A percentile compares a stretch with the other conserved stretches of the same genome.
Evolutionary conservation across 2,797 vertebrate species (phyloP).

Genomic region (Ispidina lecontei): DNA sequence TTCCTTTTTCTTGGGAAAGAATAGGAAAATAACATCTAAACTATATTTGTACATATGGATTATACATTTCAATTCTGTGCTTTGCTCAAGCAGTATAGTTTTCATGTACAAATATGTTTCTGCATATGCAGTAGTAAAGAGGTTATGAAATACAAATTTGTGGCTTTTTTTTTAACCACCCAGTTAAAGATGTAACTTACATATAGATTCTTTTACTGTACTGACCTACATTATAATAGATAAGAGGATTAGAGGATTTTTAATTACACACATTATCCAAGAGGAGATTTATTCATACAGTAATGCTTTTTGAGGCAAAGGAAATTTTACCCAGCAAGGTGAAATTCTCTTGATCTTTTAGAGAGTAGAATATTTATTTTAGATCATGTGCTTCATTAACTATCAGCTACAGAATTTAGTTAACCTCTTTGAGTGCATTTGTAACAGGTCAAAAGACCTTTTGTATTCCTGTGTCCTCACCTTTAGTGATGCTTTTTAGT

Average conservation of each 20-base stretch:
- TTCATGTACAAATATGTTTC: background rate
- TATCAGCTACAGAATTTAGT: background rate
- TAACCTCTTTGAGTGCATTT: background rate
- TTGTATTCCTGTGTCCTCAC: background rate
- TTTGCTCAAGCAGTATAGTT: background rate
- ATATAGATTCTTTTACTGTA: background rate
- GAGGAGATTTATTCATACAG: background rate
- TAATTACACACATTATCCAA: background rate
- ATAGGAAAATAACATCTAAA: background rate
- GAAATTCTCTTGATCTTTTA: background rate
- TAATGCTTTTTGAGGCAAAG: background rate
- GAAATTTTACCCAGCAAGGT: background rate
- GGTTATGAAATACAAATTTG: background rate
- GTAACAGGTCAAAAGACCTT: background rate
- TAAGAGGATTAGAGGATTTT: background rate
- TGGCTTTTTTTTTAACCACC: background rate
- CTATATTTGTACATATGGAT: background rate
- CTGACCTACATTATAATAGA: background rate
- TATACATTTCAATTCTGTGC: background rate
- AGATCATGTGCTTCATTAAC: background rate
- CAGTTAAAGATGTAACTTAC: background rate
- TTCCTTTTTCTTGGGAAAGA: background rate
- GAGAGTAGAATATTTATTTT: background rate
- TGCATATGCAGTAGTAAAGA: background rate
- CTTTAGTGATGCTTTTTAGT: background rate